Percentiles rank a stretch among this genome's conserved stretches.
Conservation (phyloP, 1,140 invertebrate species). For the Phthorimaea operculella region DNA sequence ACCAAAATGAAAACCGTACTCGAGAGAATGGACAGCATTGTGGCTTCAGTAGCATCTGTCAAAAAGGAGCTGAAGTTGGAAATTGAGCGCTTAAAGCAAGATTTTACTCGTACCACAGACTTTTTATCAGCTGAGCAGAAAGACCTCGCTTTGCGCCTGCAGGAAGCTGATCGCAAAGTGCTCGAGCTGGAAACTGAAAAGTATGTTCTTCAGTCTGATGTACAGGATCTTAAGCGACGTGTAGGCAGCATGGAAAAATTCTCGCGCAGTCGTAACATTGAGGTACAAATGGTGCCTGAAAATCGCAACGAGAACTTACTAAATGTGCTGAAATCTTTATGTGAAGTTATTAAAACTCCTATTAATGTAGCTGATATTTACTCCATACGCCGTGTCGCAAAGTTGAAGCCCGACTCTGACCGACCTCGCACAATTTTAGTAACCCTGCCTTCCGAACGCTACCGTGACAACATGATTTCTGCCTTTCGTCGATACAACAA, state of each 20-base stretch:
- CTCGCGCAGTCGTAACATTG: not conserved
- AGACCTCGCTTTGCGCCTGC: too few relatives aligned
- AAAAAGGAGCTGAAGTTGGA: too few relatives aligned
- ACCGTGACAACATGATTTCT: not conserved
- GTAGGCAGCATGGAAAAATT: not conserved
- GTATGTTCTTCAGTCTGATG: too few relatives aligned
- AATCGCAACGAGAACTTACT: not conserved
- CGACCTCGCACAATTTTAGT: not conserved
- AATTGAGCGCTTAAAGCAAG: too few relatives aligned
- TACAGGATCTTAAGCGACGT: too few relatives aligned
- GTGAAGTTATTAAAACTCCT: not conserved
- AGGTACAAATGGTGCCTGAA: not conserved
- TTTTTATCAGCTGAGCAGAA: too few relatives aligned
- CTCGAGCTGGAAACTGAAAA: too few relatives aligned
- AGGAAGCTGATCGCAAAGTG: too few relatives aligned
- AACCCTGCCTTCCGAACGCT: not conserved
- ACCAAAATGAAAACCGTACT: too few relatives aligned
- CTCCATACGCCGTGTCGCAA: not conserved
- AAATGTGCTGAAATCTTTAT: not conserved
- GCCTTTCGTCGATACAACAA: not conserved
- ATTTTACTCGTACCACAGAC: too few relatives aligned
- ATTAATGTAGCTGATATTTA: not conserved
- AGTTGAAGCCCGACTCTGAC: not conserved
- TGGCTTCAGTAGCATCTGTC: too few relatives aligned
- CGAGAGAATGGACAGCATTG: too few relatives aligned